Evolutionary conservation across 2,888 invertebrate species (phyloP).

Genomic region (Labia minor): DNA sequence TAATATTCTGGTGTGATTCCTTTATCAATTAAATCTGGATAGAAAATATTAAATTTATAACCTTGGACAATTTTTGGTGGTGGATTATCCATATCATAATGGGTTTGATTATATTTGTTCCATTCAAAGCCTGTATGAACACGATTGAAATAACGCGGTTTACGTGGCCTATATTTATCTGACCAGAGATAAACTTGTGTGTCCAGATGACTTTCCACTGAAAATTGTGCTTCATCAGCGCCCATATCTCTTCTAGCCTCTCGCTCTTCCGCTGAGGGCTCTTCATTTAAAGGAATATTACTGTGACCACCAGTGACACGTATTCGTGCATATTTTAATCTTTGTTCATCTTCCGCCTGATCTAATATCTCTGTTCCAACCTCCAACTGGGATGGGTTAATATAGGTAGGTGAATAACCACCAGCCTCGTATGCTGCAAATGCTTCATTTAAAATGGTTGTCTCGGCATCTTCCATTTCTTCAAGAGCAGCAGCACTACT

Average conservation of each 20-base stretch:
- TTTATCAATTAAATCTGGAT: constrained; percentile 96
- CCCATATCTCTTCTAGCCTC: constrained; percentile 78
- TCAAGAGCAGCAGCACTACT: constrained; percentile 32
- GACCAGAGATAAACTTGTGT: constrained; percentile 88
- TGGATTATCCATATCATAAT: constrained; percentile 99
- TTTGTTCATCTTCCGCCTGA: constrained; percentile 62
- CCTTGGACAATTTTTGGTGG: constrained; percentile 99
- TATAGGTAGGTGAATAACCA: constrained; percentile 69
- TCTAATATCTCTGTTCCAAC: constrained; percentile 64
- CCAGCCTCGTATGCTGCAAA: constrained; percentile 66
- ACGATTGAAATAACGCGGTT: constrained; percentile 94
- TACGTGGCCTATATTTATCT: constrained; percentile 94
- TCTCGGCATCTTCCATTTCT: constrained; percentile 38
- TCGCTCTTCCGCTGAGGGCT: constrained; percentile 46
- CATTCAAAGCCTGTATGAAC: constrained; percentile 97
- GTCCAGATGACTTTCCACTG: constrained; percentile 77
- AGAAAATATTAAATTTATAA: constrained; percentile 99
- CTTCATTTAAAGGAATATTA: constrained; percentile 38
- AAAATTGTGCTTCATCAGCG: constrained; percentile 80
- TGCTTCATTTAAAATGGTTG: constrained; percentile 43
- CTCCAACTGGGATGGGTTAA: constrained; percentile 53
- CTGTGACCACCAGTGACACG: constrained; percentile 51
- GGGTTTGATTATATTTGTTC: constrained; percentile 99
- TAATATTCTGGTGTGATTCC: constrained; percentile 85
- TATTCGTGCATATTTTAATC: constrained; percentile 60